Percentiles rank a stretch among this genome's conserved stretches.
phyloP scores from a whole-genome alignment of 2,888 invertebrate genomes.

The Lasioglossum morio region DNA sequence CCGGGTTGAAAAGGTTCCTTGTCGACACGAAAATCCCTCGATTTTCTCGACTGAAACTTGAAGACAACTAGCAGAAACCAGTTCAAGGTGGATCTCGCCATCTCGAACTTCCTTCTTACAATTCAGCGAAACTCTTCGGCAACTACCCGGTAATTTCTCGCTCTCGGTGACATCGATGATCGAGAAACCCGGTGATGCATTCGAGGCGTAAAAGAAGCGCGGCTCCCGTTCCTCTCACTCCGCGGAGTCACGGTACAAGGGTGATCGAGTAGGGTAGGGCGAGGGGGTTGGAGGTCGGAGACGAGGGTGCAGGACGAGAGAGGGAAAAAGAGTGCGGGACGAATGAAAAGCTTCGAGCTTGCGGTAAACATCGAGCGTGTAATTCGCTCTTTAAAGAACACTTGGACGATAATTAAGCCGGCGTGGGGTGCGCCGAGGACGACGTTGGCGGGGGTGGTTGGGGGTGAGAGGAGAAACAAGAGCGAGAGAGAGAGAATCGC shows the following conservation, averaged over 20 bases:
- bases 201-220: conserved; percentile 79
- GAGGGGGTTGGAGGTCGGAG: conserved; percentile 11
- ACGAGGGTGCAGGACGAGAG: conserved; percentile 43
- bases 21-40: background rate
- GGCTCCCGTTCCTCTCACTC: conserved; percentile 19
- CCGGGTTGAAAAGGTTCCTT: background rate
- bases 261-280: conserved; percentile 26
- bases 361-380: conserved; percentile 83
- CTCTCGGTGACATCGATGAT: conserved; percentile 13
- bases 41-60: background rate
- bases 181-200: conserved; percentile 39
- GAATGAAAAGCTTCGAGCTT: conserved; percentile 81
- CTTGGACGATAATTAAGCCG: conserved; percentile 82
- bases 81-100: background rate
- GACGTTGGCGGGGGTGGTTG: background rate
- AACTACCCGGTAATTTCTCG: background rate
- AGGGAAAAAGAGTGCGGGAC: conserved; percentile 61
- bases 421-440: conserved; percentile 65
- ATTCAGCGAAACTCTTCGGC: background rate
- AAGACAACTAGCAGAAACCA: background rate
- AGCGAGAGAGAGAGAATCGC: conserved; percentile 10
- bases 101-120: background rate
- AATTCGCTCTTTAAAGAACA: conserved; percentile 85
- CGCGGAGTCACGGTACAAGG: conserved; percentile 11
- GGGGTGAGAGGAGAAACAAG: background rate